Evolutionary conservation across 2,797 vertebrate genomes (phyloP), one percentile per base, ranked within the genome.

Genomic region (Gila robusta): DNA sequence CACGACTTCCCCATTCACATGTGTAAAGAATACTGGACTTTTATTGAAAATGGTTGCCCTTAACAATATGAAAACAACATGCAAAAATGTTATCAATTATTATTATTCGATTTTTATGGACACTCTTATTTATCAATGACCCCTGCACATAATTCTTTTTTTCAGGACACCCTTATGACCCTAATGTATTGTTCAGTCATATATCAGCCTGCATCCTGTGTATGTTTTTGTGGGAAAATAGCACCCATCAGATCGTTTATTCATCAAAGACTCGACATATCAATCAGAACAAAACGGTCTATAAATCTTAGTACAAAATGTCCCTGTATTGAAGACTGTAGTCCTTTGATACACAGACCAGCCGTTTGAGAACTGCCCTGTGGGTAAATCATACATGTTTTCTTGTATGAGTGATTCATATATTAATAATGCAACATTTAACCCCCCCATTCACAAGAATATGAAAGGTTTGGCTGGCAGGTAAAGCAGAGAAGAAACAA

Each of bases 371-470:
- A 92, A 85, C 79, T 91, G 86, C 91, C 91, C 92, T 92, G 87
- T 91, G 90, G 92, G 92, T 91, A 89, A 89, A 91, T 93, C 90
- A 87, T 85, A 87, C 88, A 89, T 39, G 64, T 87, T 93, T 92
- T 91, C 73, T 88, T 89, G 88, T 90, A 91, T 76, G 64, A 92
- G 87, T 85, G 87, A 92, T 88, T 93, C 91, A 89, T 91, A 90
- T 89, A 91, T 93, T 92, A 94, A 92, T 94, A 94, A 95, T 94
- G 91, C 91, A 93, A 93, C 91, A 93, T 91, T 94, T 94, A 94
- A 93, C 91, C 92, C 89, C 32, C 28, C 90, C 83, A 88, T 92
- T 89, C 90, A 91, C 80, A 79, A 71, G 90, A 88, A 91, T 90
- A 89, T 92, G 91, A 93, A 94, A 91, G 90, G 84, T 87, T 83